Evolutionary conservation across 2,888 invertebrate species (phyloP), one percentile per base, ranked within the genome.

Genomic region (Frankliniella fusca): DNA sequence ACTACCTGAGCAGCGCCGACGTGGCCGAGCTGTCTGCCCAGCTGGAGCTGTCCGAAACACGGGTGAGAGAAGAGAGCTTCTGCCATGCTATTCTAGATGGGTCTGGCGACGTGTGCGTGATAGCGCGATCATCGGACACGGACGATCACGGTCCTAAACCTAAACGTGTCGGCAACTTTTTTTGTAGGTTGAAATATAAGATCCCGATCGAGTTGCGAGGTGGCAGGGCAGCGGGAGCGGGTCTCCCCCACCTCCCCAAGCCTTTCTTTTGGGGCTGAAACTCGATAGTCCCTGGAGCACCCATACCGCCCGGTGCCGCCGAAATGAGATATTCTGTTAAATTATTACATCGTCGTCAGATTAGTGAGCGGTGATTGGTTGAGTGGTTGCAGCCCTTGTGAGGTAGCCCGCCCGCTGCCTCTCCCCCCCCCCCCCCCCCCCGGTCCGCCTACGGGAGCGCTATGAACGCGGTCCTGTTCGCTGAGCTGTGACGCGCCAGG

Each of bases 1-100:
- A 93, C 54, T 94, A 94, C 87, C 89, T 94, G 0, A 93, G 93
- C 65, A 92, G 93, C 84, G 91, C 92, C 61, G 93, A 93, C 83
- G 91, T 94, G 27, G 88, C 90, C 0, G 90, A 91, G 0, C 88
- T 94, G 9, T 93, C 94, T 0, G 89, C 90, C 1, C 89, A 90
- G 12, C 88, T 94, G 80, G 90, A 93, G 83, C 88, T 94, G 80
- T 91, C 93, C 18, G 93, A 94, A 86, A 92, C 92, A 83, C 90
- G 93, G 87, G 94, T 94, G 86, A 90, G 88, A 88, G 61, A 80
- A 79, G n/a, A 61, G 61, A n/a, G 54, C 15, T 54, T 5, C 15
- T 12, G 18, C 54, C 38, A 12, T 18, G 54, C 18, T 7, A 54
- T 9, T 54, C 15, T 54, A 54, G 15, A 54, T 12, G 54, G 54